Evolutionary conservation across 2,113 vertebrate genomes (phyloP).

Genomic region (Muntiacus reevesi): DNA sequence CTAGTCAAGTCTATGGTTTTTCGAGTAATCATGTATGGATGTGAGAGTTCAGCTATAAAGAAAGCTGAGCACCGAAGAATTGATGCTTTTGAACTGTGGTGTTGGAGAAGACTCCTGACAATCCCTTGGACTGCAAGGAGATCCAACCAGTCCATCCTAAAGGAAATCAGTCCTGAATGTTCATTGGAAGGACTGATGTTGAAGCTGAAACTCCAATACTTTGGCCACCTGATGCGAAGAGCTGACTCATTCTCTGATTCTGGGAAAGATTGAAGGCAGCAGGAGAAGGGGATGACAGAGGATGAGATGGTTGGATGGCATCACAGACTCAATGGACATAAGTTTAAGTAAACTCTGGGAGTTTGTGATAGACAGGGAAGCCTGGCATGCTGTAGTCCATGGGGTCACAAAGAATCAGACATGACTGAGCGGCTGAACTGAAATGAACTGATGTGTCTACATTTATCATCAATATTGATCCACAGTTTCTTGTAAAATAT

Average conservation of each 20-base stretch:
- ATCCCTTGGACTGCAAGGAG: neutral
- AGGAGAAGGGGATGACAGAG: neutral
- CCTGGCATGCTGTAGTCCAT: neutral
- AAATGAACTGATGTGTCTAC: neutral
- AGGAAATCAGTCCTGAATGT: neutral
- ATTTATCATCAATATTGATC: neutral
- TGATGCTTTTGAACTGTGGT: neutral
- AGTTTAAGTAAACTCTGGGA: neutral
- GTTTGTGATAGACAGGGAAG: neutral
- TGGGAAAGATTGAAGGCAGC: neutral
- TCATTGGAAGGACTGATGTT: neutral
- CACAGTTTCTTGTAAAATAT: neutral
- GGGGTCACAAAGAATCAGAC: neutral
- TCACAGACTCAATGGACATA: neutral
- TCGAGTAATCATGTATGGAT: accelerated
- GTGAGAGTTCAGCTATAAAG: neutral
- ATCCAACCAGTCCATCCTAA: neutral
- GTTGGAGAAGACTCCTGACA: neutral
- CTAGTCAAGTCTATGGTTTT: neutral
- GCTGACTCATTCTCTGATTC: neutral
- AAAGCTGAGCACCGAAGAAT: neutral
- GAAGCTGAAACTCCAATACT: neutral
- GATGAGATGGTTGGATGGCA: neutral
- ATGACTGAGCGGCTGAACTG: neutral
- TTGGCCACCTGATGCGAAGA: neutral